A percentile compares a stretch with the other conserved stretches of the same genome.
Conservation (phyloP, 2,888 invertebrate genomes). For the Rhimphoctona megacephalus region DNA sequence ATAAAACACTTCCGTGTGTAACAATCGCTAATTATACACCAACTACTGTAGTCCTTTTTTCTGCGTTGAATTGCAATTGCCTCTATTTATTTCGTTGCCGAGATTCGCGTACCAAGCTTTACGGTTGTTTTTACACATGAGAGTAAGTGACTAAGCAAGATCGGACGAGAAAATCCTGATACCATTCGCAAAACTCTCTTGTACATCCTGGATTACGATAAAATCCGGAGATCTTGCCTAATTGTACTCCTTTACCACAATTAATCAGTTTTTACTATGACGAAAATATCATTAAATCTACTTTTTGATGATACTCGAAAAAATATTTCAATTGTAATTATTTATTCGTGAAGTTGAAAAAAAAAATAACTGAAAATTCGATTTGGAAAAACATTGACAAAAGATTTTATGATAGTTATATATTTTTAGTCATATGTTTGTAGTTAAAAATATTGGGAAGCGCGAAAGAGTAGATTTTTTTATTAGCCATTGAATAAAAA, state of each 20-base stretch:
- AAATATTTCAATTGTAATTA: background rate
- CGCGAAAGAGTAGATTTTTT: background rate
- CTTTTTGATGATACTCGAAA: background rate
- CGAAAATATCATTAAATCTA: background rate
- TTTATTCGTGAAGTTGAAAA: background rate
- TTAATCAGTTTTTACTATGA: background rate
- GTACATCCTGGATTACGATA: slow-evolving; percentile 51
- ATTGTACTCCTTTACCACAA: background rate
- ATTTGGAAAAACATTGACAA: background rate
- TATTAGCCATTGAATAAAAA: background rate
- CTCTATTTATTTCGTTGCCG: slow-evolving; percentile 31
- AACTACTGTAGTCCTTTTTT: slow-evolving; percentile 59
- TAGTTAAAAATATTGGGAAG: background rate
- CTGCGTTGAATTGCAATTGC: slow-evolving; percentile 40
- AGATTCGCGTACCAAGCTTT: slow-evolving; percentile 35
- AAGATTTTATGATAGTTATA: background rate
- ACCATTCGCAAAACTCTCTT: slow-evolving; percentile 51
- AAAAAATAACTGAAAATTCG: background rate
- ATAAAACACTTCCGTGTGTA: slow-evolving; percentile 67
- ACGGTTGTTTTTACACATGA: slow-evolving; percentile 19
- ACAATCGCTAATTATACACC: slow-evolving; percentile 71
- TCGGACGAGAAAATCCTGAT: slow-evolving; percentile 54
- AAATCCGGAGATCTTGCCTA: slow-evolving; percentile 37
- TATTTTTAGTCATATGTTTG: no score
- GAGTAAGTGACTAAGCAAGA: background rate